These are phyloP conservation scores for Nasua narica DNA, from an alignment of 2,797 vertebrate species.

Conservation along the genomic window DNA sequence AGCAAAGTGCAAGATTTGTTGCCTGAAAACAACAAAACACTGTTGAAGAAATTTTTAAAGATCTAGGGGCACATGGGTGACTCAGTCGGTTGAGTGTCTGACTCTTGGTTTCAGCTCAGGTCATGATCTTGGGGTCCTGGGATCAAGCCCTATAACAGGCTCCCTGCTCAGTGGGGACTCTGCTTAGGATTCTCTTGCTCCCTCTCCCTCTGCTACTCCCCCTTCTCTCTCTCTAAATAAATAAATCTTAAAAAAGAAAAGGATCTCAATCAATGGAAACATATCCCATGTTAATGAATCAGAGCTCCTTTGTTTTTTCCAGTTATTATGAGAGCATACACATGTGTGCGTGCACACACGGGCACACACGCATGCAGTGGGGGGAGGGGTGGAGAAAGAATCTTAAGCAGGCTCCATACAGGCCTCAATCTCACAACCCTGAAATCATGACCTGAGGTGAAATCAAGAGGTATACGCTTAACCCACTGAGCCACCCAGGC, in stretches of 20 bases:
- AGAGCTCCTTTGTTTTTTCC: background rate
- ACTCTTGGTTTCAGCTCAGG: background rate
- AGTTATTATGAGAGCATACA: background rate
- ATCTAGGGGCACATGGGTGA: background rate
- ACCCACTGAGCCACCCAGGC: background rate
- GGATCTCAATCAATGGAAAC: background rate
- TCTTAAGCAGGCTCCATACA: background rate
- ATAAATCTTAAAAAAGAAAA: background rate
- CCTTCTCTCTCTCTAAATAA: background rate
- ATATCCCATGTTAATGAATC: background rate
- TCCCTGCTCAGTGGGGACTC: background rate
- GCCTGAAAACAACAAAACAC: background rate
- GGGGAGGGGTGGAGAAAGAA: background rate
- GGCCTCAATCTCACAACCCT: background rate
- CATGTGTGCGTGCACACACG: rapidly evolving
- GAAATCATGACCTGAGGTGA: no score
- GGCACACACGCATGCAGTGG: background rate
- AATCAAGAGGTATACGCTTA: no score
- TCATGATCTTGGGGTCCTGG: background rate
- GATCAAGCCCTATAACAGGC: background rate
- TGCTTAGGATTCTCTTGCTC: background rate
- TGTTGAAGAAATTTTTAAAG: background rate
- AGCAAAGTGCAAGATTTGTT: background rate
- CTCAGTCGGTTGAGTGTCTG: background rate
- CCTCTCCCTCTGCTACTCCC: background rate